phyloP scores from a whole-genome alignment of 2,797 vertebrate species.

The Phalanger gymnotis region DNA sequence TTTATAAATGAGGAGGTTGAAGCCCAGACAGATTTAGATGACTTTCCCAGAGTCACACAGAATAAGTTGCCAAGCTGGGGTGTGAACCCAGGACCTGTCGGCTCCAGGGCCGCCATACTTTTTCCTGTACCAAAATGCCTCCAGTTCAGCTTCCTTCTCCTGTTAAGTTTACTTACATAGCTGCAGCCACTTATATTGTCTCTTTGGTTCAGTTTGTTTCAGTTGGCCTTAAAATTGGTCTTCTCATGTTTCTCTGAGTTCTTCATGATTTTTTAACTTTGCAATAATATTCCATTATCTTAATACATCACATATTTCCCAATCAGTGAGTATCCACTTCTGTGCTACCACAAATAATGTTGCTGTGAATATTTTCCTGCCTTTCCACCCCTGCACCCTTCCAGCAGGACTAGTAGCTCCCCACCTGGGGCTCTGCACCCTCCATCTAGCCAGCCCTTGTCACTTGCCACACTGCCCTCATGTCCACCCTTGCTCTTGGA shows the following conservation, averaged over 20 bases:
- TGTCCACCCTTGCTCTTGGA: not conserved
- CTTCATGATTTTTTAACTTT: not conserved
- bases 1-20: not conserved
- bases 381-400: not conserved
- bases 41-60: not conserved
- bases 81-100: not conserved
- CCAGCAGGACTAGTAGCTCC: not conserved
- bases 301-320: not conserved
- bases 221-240: not conserved
- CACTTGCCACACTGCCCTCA: not conserved
- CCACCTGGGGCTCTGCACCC: not conserved
- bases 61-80: not conserved
- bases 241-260: not conserved
- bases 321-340: not conserved
- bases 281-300: not conserved
- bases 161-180: not conserved
- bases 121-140: not conserved
- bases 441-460: not conserved
- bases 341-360: not conserved
- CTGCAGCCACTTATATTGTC: not conserved
- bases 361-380: not conserved
- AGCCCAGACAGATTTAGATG: not conserved
- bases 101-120: not conserved
- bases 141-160: not conserved
- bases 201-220: not conserved